Conservation (phyloP, 2,888 invertebrate species). For the Drosophila paramelanica region DNA sequence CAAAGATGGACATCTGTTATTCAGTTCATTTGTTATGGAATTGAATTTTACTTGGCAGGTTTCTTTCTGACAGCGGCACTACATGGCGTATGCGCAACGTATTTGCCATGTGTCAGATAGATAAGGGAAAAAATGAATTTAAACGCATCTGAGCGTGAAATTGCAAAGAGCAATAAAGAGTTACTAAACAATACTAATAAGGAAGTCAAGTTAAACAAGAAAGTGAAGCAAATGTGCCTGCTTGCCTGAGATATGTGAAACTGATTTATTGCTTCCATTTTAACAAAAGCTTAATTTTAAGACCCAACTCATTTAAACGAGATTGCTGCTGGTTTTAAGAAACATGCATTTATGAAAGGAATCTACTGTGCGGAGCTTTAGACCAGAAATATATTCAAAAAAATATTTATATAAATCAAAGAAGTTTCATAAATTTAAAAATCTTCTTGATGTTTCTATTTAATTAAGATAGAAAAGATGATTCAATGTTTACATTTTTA, state of each 20-base stretch:
- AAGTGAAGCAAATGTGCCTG: neutral
- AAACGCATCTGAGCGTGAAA: slow-evolving; percentile 68
- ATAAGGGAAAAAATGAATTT: slow-evolving; percentile 60
- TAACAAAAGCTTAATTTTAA: neutral
- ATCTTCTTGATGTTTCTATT: no score
- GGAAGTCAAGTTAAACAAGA: neutral
- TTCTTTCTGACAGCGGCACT: slow-evolving; percentile 32
- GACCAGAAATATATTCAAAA: no score
- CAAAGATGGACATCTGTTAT: slow-evolving; percentile 69
- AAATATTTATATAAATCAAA: no score
- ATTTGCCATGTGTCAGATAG: slow-evolving; percentile 65
- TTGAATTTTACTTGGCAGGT: slow-evolving; percentile 63
- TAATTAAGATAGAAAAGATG: no score
- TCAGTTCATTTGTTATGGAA: slow-evolving; percentile 75
- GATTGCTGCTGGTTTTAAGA: neutral
- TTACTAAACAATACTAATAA: slow-evolving; percentile 26
- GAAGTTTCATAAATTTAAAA: no score
- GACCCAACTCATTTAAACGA: neutral
- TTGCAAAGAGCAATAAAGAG: slow-evolving; percentile 48
- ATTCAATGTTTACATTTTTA: no score
- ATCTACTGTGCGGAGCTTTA: no score
- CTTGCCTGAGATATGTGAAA: slow-evolving; percentile 6
- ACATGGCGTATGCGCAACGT: slow-evolving; percentile 65
- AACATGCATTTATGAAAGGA: neutral
- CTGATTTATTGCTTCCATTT: slow-evolving; percentile 14